Evolutionary conservation across 2,888 invertebrate genomes (phyloP).

Genomic region (Eustalomyia histrio): DNA sequence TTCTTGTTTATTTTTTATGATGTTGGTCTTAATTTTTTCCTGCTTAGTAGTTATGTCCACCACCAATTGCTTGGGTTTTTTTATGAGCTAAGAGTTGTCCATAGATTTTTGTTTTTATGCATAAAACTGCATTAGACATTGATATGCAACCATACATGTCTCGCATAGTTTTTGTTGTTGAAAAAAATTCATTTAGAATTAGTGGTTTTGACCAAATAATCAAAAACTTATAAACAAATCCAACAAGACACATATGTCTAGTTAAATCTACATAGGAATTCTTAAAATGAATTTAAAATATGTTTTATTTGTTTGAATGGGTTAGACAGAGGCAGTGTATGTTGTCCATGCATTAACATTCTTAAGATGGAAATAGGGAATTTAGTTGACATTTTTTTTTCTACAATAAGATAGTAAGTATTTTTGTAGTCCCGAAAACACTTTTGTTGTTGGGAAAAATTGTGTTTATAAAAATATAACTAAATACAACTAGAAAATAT

Average conservation of each 20-base stretch:
- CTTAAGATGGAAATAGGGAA: too few relatives aligned
- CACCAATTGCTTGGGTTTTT: constrained; percentile 17
- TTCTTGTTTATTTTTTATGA: constrained; percentile 29
- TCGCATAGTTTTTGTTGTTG: constrained; percentile 9
- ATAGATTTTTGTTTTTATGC: constrained; percentile 20
- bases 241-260: constrained; percentile 49
- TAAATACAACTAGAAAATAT: too few relatives aligned
- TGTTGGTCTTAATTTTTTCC: constrained; percentile 47
- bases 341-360: not conserved
- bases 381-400: too few relatives aligned
- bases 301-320: constrained; percentile 56
- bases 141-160: constrained; percentile 50
- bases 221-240: constrained; percentile 48
- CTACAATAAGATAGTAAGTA: too few relatives aligned
- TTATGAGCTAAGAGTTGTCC: not conserved
- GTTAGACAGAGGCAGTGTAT: constrained; percentile 25
- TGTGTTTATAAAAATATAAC: too few relatives aligned
- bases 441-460: too few relatives aligned
- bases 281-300: constrained; percentile 54
- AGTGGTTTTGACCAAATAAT: constrained; percentile 63
- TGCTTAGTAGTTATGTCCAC: constrained; percentile 39
- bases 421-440: too few relatives aligned
- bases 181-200: constrained; percentile 47
- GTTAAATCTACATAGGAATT: constrained; percentile 46
- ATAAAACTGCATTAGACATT: constrained; percentile 58